These are phyloP conservation scores for Raphicerus campestris DNA, from an alignment of 2,113 vertebrate genomes.

Conservation along the genomic window DNA sequence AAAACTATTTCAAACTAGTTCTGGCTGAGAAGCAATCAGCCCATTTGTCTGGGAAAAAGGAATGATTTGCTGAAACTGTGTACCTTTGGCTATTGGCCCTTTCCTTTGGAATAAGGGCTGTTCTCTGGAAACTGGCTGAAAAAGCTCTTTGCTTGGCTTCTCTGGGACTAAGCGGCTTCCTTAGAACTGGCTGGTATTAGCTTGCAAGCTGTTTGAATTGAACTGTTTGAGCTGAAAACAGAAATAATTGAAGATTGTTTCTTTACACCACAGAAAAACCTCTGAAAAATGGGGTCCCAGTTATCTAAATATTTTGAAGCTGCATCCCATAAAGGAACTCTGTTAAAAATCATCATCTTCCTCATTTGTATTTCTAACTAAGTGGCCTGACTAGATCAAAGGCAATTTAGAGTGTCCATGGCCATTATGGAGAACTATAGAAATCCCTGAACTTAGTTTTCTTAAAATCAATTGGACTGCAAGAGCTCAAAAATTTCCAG, in stretches of 20 bases:
- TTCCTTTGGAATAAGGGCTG: background rate
- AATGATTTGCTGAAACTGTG: background rate
- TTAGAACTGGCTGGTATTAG: background rate
- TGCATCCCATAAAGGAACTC: background rate
- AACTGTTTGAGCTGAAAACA: background rate
- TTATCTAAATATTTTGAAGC: background rate
- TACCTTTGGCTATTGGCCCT: background rate
- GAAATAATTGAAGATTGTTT: background rate
- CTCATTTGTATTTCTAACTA: background rate
- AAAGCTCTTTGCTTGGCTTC: background rate
- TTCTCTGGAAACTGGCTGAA: background rate
- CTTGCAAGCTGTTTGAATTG: background rate
- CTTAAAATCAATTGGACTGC: background rate
- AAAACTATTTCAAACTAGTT: background rate
- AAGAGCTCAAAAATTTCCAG: background rate
- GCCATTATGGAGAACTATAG: background rate
- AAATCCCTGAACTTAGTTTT: background rate
- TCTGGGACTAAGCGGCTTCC: background rate
- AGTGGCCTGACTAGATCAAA: background rate
- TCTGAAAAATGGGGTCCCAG: background rate
- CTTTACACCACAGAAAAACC: background rate
- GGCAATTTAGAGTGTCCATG: background rate
- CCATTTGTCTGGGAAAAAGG: background rate
- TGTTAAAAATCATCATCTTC: background rate
- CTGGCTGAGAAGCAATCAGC: background rate